A percentile compares a stretch with the other conserved stretches of the same genome.
Conservation (phyloP, 1,140 invertebrate species). For the Leptoteleia sp. region DNA sequence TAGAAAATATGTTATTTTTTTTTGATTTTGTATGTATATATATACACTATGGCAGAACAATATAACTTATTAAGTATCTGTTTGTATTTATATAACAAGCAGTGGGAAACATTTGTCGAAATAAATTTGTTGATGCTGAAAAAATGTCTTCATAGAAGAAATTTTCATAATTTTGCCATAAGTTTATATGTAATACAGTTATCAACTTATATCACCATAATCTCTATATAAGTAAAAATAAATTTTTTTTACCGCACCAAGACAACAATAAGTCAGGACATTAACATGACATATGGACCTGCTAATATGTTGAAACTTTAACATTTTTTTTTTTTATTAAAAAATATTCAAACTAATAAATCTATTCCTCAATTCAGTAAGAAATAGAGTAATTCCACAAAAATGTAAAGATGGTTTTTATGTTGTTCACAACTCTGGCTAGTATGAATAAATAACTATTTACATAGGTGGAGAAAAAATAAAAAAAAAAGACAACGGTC, state of each 20-base stretch:
- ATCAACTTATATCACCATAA: conserved; percentile 10
- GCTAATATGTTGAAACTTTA: background rate
- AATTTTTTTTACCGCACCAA: conserved; percentile 6
- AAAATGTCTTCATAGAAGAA: conserved; percentile 44
- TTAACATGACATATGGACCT: background rate
- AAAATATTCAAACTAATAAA: background rate
- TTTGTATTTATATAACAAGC: conserved; percentile 51
- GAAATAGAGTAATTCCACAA: too few relatives aligned
- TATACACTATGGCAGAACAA: conserved; percentile 68
- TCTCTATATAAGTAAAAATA: conserved; percentile 8
- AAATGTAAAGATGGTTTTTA: too few relatives aligned
- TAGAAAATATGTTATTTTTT: conserved; percentile 72
- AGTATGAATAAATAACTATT: conserved; percentile 59
- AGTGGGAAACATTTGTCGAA: conserved; percentile 45
- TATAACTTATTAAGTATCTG: conserved; percentile 49
- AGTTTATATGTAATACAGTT: conserved; percentile 3
- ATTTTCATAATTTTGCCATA: conserved; percentile 21
- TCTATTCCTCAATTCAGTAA: background rate
- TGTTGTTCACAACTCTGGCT: conserved; percentile 10
- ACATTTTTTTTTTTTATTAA: conserved; percentile 4
- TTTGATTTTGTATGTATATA: conserved; percentile 68
- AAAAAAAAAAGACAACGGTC: conserved; percentile 13
- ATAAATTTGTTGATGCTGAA: conserved; percentile 24
- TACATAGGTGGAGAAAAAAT: conserved; percentile 36
- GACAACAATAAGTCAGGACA: conserved; percentile 6